Conservation (phyloP, 2,888 invertebrate genomes). For the Sisyra nigra region DNA sequence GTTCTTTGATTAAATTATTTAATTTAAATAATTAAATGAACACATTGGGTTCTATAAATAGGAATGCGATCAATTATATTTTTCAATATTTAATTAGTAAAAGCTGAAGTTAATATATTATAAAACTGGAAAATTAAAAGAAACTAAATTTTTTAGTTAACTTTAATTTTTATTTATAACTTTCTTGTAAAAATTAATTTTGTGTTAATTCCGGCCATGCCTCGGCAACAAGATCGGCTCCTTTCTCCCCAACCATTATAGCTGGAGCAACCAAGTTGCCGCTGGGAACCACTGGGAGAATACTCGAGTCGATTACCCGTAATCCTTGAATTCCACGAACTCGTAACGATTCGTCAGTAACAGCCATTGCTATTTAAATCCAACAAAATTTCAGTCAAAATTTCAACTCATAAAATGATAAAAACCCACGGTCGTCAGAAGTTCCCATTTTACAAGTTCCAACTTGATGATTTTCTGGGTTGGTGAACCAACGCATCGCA, state of each 20-base stretch:
- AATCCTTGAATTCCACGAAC: conserved; percentile 11
- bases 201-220: conserved; percentile 6
- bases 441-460: conserved; percentile 12
- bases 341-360: conserved; percentile 9
- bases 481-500: conserved; percentile 10
- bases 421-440: conserved; percentile 9
- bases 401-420: too few species aligned
- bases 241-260: conserved; percentile 33
- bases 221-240: conserved; percentile 15
- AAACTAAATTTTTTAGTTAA: too few species aligned
- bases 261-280: conserved; percentile 32
- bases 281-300: conserved; percentile 30
- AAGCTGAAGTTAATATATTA: too few species aligned
- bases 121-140: too few species aligned
- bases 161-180: too few species aligned
- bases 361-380: conserved; percentile 9
- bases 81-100: too few species aligned
- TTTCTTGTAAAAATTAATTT: too few species aligned
- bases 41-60: too few species aligned
- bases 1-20: too few species aligned
- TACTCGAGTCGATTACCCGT: conserved; percentile 20
- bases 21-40: too few species aligned
- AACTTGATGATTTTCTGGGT: conserved; percentile 12
- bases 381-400: background rate
- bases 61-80: too few species aligned